phyloP scores from a whole-genome alignment of 2,888 invertebrate species.

The Ernsta delagoae region DNA sequence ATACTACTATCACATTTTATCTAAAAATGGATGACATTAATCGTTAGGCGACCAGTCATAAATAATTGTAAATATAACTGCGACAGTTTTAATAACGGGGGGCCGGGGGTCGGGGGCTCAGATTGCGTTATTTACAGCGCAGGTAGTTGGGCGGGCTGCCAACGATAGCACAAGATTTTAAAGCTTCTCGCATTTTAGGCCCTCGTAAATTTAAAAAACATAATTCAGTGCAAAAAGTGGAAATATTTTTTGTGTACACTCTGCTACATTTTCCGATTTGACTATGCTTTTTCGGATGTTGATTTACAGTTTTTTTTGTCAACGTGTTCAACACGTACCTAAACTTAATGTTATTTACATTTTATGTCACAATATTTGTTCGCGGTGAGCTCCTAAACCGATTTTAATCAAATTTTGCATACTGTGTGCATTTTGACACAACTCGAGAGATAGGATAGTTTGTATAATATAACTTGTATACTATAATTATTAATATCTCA shows the following conservation, averaged over 20 bases:
- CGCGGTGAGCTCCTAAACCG: no score
- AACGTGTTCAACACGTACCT: no score
- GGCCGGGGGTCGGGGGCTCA: slow-evolving; percentile 49
- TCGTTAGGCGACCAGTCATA: slow-evolving; percentile 26
- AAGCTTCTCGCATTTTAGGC: slow-evolving; percentile 72
- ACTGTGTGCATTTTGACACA: no score
- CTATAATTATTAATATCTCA: no score
- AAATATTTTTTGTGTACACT: slow-evolving; percentile 41
- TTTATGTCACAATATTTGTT: no score
- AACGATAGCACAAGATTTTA: slow-evolving; percentile 79
- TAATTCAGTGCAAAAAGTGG: slow-evolving; percentile 56
- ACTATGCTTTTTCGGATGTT: slow-evolving; percentile 23
- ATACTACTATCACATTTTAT: slow-evolving; percentile 7
- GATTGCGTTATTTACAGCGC: slow-evolving; percentile 78
- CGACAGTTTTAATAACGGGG: slow-evolving; percentile 44
- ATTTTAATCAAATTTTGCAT: no score
- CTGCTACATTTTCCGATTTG: slow-evolving; percentile 35
- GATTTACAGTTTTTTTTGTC: no score
- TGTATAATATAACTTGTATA: no score
- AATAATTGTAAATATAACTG: slow-evolving; percentile 38
- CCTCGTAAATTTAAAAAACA: slow-evolving; percentile 73
- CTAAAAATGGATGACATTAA: slow-evolving; percentile 30
- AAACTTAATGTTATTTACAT: no score
- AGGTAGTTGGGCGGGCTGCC: slow-evolving; percentile 80
- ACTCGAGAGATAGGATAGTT: no score